Base-by-base conservation (phyloP, 2,888 invertebrate species). In the Sarcophaga caerulescens region DNA sequence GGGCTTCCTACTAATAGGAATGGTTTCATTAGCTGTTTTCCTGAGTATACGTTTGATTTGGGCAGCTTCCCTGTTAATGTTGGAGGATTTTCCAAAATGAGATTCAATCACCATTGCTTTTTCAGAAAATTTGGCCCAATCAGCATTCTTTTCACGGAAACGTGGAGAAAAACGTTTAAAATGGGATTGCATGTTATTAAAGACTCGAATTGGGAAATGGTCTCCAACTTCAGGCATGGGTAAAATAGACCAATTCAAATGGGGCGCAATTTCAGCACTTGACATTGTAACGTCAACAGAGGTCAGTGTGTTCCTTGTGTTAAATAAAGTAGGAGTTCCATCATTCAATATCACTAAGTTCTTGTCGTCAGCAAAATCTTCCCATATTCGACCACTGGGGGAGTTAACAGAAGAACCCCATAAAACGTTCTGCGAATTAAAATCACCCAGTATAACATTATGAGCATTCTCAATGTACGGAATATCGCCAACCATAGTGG, bases 11-110 rank as follows among this genome's bases (percentile, higher is more conserved):
- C 60, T 80, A 6, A 52, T 23, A 11, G 76, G 70, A n/a, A 85
- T 85, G 2, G 78, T 69, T 70, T 85, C 78, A 65, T 85, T 85
- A 17, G 85, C 81, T 4, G 69, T 14, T 12, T 75, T 75, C 35
- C 85, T 52, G 2, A 85, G 14, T 17, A 85, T 57, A 14, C 70
- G 73, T 68, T 74, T 85, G 1, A 85, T 69, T 19, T 81, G 60
- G 1, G 78, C 68, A 1, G 78, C 25, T 25, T 25, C 25, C 25
- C 25, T 25, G 25, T 25, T 4, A 25, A 25, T 25, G 25, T 25
- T 25, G 0, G 4, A 25, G 25, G 25, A 25, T 25, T 25, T 25
- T 25, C 25, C 25, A 25, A 25, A 25, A 25, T 25, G 25, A 25
- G 25, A 25, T 25, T 25, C 25, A 25, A 25, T 25, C 25, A 25